Conservation (phyloP, 2,888 invertebrate genomes). For the Drosophila pseudotakahashii region DNA sequence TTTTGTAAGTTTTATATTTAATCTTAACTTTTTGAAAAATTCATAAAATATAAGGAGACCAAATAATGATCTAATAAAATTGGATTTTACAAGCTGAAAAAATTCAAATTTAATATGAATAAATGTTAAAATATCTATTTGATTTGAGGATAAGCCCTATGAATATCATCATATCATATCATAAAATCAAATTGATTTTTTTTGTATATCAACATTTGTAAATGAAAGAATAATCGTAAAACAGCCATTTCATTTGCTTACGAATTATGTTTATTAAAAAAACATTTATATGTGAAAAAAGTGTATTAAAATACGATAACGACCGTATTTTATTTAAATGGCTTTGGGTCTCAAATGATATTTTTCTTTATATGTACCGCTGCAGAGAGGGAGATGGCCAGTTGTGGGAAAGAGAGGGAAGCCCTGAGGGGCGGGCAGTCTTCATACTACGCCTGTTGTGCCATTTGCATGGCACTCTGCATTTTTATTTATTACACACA, state of each 20-base stretch:
- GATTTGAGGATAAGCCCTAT: too few relatives aligned
- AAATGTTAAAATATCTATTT: too few relatives aligned
- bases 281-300: not conserved
- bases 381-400: not conserved
- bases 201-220: not conserved
- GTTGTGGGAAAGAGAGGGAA: not conserved
- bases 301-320: not conserved
- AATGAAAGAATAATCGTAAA: slow-evolving; percentile 1
- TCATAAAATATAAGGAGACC: too few relatives aligned
- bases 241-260: not conserved
- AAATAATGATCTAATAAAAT: too few relatives aligned
- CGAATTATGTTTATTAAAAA: not conserved
- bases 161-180: too few relatives aligned
- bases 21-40: too few relatives aligned
- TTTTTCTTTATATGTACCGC: slow-evolving; percentile 10
- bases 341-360: not conserved
- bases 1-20: too few relatives aligned
- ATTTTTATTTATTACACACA: slow-evolving; percentile 65
- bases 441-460: slow-evolving; percentile 59
- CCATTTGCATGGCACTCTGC: slow-evolving; percentile 65
- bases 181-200: not conserved
- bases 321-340: not conserved
- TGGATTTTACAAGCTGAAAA: too few relatives aligned
- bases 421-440: slow-evolving; percentile 2
- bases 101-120: too few relatives aligned